phyloP scores from a whole-genome alignment of 2,888 invertebrate genomes.

The Alloscopus bannaensis region DNA sequence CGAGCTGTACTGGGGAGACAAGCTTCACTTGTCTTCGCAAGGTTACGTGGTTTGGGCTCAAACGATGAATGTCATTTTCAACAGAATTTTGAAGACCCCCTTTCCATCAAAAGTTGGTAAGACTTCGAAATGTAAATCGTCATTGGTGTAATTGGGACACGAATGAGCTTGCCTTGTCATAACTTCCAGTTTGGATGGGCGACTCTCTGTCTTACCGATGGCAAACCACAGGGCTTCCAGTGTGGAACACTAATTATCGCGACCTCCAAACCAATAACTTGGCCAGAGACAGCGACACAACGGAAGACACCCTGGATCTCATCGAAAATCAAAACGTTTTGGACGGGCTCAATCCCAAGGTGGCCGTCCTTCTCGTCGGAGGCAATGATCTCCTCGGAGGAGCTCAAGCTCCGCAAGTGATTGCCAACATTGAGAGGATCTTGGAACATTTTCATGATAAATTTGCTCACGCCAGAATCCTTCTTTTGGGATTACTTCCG shows the following conservation, averaged over 20 bases:
- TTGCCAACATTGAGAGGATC: slow-evolving; percentile 35
- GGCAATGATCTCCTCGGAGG: slow-evolving; percentile 36
- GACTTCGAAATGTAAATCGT: not conserved
- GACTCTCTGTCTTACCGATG: slow-evolving; percentile 45
- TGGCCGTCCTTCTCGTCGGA: slow-evolving; percentile 28
- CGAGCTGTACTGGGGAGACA: slow-evolving; percentile 38
- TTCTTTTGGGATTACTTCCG: slow-evolving; percentile 40
- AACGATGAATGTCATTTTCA: slow-evolving; percentile 54
- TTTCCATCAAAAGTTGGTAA: slow-evolving; percentile 20
- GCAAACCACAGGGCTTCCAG: slow-evolving; percentile 2
- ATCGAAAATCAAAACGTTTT: slow-evolving; percentile 38
- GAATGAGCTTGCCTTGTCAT: not conserved
- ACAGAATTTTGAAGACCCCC: slow-evolving; percentile 12
- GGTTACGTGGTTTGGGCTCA: slow-evolving; percentile 58
- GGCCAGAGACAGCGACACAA: slow-evolving; percentile 23
- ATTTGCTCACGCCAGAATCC: slow-evolving; percentile 29
- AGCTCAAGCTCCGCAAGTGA: slow-evolving; percentile 10
- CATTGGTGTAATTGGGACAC: too few species aligned
- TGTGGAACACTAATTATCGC: slow-evolving; percentile 35
- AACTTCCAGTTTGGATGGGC: slow-evolving; percentile 45
- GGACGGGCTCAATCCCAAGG: slow-evolving; percentile 32
- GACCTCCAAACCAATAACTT: not conserved
- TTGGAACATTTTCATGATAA: slow-evolving; percentile 21
- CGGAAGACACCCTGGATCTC: slow-evolving; percentile 14
- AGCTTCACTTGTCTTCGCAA: slow-evolving; percentile 36